Base-by-base conservation (phyloP, 1,140 invertebrate species). In the Argopecten irradians region DNA sequence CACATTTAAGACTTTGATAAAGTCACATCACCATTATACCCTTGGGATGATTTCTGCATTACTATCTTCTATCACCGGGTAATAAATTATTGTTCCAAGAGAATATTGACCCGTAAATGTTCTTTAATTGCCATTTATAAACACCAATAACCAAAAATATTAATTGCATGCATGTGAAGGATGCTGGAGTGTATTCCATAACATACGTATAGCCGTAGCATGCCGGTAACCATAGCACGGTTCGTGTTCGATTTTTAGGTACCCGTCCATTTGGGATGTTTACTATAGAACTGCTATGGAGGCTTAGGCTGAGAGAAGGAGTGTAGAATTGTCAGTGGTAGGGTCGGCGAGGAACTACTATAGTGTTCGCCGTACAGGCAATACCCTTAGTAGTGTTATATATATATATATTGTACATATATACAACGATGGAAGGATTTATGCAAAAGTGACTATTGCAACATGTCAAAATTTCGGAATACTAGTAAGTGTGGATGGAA, bases 391-490 rank as follows among this genome's bases (percentile, higher is more conserved):
- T 71, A 71, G 55, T 71, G 55, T 71, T n/a, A n/a, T 71, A 28
- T 46, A n/a, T 46, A 46, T 71, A 71, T 71, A 71, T n/a, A 71
- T n/a, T 71, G 55, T 71, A 71, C 55, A 71, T 71, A 28, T 71
- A 71, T 71, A 5, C 55, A 71, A 11, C 55, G 55, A 71, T 71
- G 55, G 55, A 71, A 71, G 55, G 55, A 71, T 71, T 71, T 71
- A 71, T 71, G 55, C 55, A 71, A 71, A 28, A 28, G 55, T 71
- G 55, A 71, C 55, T 71, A 71, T 71, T 71, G 22, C 55, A 71
- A 71, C 55, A 71, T 71, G 55, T 71, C 55, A 71, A 71, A 71
- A 71, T 71, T 71, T 71, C 55, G 55, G n/a, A 71, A 71, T 71
- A 71, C 55, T 71, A 71, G 55, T 71, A 71, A 71, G 55, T 71